A percentile compares a stretch with the other conserved stretches of the same genome.
Evolutionary conservation across 2,888 invertebrate species (phyloP).

Genomic region (Leptopilina syphax): DNA sequence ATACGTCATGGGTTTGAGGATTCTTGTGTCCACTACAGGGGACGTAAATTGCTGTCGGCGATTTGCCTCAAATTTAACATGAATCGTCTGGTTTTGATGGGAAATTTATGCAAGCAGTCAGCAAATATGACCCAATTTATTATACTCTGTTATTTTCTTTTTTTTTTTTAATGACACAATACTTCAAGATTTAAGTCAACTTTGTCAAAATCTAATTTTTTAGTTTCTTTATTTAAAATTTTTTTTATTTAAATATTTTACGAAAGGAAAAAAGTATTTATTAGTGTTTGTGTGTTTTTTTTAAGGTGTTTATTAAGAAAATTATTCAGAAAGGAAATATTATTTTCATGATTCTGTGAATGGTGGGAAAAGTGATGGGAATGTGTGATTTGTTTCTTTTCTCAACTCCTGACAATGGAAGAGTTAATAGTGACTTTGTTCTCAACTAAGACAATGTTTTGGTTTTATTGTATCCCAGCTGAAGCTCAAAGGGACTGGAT

Average conservation of each 20-base stretch:
- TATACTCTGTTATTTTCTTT: not conserved
- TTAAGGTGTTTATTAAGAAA: no score
- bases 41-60: conserved; percentile 26
- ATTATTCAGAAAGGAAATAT: no score
- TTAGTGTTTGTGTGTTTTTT: no score
- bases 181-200: not conserved
- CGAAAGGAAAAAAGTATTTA: no score
- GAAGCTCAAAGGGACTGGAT: conserved; percentile 11
- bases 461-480: conserved; percentile 10
- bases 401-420: not conserved
- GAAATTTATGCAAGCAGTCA: not conserved
- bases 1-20: conserved; percentile 30
- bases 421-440: not conserved
- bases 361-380: no score
- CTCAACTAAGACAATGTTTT: not conserved
- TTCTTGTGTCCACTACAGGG: conserved; percentile 34
- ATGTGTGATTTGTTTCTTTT: not conserved
- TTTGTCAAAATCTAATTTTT: no score
- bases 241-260: no score
- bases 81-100: conserved; percentile 26
- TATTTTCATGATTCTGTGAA: no score
- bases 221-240: no score
- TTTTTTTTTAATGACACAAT: not conserved
- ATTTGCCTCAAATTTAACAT: conserved; percentile 34
- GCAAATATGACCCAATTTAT: conserved; percentile 8